Evolutionary conservation across 2,888 invertebrate species (phyloP).

Genomic region (Nymphalis urticae): DNA sequence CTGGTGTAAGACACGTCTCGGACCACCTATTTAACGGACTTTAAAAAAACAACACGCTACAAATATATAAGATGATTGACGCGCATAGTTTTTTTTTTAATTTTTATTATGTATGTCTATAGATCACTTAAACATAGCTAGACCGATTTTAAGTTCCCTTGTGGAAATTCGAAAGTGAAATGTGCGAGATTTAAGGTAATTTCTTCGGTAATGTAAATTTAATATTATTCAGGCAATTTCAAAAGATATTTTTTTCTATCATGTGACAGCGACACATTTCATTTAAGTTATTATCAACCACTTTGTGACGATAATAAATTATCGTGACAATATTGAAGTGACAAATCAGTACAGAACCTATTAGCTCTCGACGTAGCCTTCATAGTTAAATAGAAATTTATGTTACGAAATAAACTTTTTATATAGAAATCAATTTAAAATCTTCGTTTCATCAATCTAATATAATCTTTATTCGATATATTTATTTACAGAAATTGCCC

Average conservation of each 20-base stretch:
- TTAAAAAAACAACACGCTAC: too few species aligned
- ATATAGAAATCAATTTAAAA: background rate
- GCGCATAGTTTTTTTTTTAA: too few species aligned
- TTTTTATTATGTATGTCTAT: too few species aligned
- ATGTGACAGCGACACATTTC: background rate
- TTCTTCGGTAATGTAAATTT: too few species aligned
- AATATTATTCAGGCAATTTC: too few species aligned
- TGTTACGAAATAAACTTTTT: background rate
- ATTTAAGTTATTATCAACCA: conserved; percentile 1
- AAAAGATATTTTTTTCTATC: background rate
- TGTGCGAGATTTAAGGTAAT: too few species aligned
- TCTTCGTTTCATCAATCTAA: background rate
- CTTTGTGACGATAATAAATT: conserved; percentile 14
- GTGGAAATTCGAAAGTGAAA: too few species aligned
- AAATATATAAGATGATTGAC: too few species aligned
- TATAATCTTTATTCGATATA: background rate
- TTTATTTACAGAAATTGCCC: conserved; percentile 2
- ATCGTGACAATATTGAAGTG: conserved; percentile 18
- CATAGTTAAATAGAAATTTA: background rate
- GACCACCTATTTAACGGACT: too few species aligned
- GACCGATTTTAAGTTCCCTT: too few species aligned
- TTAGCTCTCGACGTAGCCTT: background rate
- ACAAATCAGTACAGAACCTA: background rate
- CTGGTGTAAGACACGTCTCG: too few species aligned
- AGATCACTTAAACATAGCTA: too few species aligned